Evolutionary conservation across 2,113 vertebrate species (phyloP).

Genomic region (Speoplatyrhinus poulsoni): DNA sequence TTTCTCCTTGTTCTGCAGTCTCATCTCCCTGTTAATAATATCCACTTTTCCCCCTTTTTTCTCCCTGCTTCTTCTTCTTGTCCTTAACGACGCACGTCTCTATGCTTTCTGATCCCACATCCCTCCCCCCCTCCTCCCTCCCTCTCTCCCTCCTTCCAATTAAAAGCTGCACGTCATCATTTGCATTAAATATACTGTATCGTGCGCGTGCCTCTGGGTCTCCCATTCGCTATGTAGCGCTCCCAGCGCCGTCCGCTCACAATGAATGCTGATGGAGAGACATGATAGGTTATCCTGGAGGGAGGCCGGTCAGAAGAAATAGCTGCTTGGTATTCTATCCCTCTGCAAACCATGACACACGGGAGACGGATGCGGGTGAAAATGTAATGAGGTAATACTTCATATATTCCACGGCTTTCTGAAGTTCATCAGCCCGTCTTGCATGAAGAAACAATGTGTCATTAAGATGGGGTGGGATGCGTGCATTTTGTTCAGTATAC

Average conservation of each 20-base stretch:
- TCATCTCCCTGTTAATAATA: conserved; percentile 7
- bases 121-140: neutral
- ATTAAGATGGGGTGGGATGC: too few species aligned
- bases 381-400: conserved; percentile 57
- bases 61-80: neutral
- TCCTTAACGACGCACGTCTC: conserved; percentile 3
- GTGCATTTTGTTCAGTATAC: too few species aligned
- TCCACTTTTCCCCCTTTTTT: neutral
- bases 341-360: conserved; percentile 54
- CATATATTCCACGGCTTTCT: conserved; percentile 36
- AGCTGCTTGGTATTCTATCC: conserved; percentile 66
- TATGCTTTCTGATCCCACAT: neutral
- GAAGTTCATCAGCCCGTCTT: conserved; percentile 43
- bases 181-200: conserved; percentile 45
- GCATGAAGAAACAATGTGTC: neutral
- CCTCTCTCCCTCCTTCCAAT: conserved; percentile 28
- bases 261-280: conserved; percentile 60
- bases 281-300: conserved; percentile 57
- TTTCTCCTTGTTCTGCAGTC: conserved; percentile 24
- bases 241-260: conserved; percentile 49
- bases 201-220: conserved; percentile 12
- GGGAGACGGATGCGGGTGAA: conserved; percentile 49
- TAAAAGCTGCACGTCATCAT: conserved; percentile 40
- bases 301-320: conserved; percentile 53
- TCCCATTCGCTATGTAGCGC: conserved; percentile 36